A percentile compares a stretch with the other conserved stretches of the same genome.
These are phyloP conservation scores for Megaptera novaeangliae DNA, from an alignment of 2,113 vertebrate genomes.

Conservation along the genomic window DNA sequence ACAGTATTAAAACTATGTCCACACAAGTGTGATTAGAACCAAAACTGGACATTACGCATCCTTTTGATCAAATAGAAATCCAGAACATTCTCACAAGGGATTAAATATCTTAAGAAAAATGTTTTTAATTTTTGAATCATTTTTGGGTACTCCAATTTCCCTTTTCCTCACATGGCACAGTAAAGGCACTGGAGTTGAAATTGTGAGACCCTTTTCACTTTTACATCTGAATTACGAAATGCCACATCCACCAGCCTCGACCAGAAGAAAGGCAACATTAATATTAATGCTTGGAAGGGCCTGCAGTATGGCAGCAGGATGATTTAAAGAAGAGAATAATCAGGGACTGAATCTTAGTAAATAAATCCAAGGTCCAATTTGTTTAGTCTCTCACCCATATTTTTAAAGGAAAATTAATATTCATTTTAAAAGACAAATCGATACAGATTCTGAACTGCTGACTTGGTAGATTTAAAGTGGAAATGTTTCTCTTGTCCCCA, in stretches of 20 bases:
- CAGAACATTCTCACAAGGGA: background rate
- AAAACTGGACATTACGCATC: background rate
- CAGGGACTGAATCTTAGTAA: conserved; percentile 70
- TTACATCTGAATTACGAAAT: conserved; percentile 77
- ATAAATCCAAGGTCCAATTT: conserved; percentile 77
- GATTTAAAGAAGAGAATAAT: conserved; percentile 78
- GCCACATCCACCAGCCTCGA: conserved; percentile 48
- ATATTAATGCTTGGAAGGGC: conserved; percentile 76
- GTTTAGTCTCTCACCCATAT: conserved; percentile 67
- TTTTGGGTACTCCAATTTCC: background rate
- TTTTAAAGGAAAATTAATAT: conserved; percentile 66
- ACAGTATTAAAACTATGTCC: background rate
- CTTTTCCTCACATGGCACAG: background rate
- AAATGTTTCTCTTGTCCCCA: conserved; percentile 59
- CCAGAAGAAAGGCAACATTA: conserved; percentile 71
- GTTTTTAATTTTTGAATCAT: background rate
- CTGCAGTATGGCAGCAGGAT: conserved; percentile 39
- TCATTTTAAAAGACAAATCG: conserved; percentile 65
- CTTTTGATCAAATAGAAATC: background rate
- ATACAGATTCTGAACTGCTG: conserved; percentile 69
- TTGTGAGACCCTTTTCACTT: conserved; percentile 63
- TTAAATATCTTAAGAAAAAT: background rate
- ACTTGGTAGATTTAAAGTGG: conserved; percentile 62
- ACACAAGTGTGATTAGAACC: background rate
- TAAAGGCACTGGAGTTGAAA: background rate